Evolutionary conservation across 1,140 invertebrate species (phyloP).

Genomic region (Philotrypesis tridentata): DNA sequence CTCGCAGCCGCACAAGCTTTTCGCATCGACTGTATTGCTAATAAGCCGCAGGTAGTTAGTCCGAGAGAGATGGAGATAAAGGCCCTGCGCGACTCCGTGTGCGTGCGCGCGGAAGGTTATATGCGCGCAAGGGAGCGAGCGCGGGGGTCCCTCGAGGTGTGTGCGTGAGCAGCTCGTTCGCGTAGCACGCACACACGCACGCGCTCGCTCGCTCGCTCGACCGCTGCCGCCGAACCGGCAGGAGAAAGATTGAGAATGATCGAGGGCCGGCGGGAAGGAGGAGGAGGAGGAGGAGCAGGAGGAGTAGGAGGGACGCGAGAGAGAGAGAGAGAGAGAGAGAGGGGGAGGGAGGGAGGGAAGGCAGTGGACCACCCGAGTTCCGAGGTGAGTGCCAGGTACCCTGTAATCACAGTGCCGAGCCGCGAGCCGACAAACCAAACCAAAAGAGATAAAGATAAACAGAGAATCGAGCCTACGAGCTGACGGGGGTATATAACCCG

Average conservation of each 20-base stretch:
- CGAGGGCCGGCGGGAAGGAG: conserved; percentile 28
- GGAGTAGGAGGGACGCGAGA: conserved; percentile 35
- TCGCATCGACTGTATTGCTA: conserved; percentile 72
- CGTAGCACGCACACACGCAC: not conserved
- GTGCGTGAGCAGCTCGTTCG: conserved; percentile 8
- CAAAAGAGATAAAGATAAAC: conserved; percentile 75
- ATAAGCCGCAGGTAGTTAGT: conserved; percentile 71
- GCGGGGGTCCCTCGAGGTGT: conserved; percentile 34
- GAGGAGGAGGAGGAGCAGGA: conserved; percentile 20
- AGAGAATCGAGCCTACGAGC: conserved; percentile 71
- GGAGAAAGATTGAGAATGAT: conserved; percentile 43
- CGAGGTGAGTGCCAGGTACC: conserved; percentile 73
- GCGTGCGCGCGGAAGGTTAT: conserved; percentile 36
- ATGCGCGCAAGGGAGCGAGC: conserved; percentile 14
- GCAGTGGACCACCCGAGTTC: conserved; percentile 72
- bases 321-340: conserved; percentile 50
- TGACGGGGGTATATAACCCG: conserved; percentile 59
- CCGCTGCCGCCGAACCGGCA: not conserved
- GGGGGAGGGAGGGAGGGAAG: conserved; percentile 45
- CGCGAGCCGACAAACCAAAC: conserved; percentile 74
- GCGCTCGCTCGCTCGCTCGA: conserved; percentile 24
- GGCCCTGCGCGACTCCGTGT: conserved; percentile 27
- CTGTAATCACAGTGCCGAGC: conserved; percentile 73
- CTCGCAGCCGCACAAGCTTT: conserved; percentile 64
- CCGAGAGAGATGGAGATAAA: conserved; percentile 55